phyloP scores from a whole-genome alignment of 2,888 invertebrate species.

The Protophormia terraenovae region DNA sequence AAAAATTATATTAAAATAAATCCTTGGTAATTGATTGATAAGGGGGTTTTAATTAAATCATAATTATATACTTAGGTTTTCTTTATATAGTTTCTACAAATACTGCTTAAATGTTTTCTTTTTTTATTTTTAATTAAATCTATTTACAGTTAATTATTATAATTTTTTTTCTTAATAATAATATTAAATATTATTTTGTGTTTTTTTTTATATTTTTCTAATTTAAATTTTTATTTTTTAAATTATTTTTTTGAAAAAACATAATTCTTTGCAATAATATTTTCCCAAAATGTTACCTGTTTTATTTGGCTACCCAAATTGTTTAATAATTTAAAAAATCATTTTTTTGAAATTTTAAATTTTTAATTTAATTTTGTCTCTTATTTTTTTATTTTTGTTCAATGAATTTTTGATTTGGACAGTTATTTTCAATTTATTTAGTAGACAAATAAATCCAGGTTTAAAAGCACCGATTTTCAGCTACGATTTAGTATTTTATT shows the following conservation, averaged over 20 bases:
- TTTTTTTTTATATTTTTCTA: constrained; percentile 35
- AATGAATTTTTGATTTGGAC: background rate
- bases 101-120: constrained; percentile 57
- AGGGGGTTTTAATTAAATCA: background rate
- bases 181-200: constrained; percentile 31
- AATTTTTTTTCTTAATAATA: constrained; percentile 40
- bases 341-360: constrained; percentile 1
- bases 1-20: background rate
- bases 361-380: background rate
- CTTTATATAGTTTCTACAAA: constrained; percentile 54
- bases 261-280: constrained; percentile 67
- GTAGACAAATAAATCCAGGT: constrained; percentile 81
- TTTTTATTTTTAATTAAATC: background rate
- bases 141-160: constrained; percentile 37
- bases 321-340: constrained; percentile 12
- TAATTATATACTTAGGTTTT: constrained; percentile 27
- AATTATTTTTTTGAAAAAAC: constrained; percentile 62
- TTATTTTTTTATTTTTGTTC: background rate
- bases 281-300: constrained; percentile 65
- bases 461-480: constrained; percentile 82
- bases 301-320: constrained; percentile 44
- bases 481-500: constrained; percentile 77
- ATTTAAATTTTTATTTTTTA: constrained; percentile 42
- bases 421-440: constrained; percentile 18
- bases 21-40: constrained; percentile 21